Evolutionary conservation across 2,888 invertebrate genomes (phyloP).

Genomic region (Drosophila anomalata): DNA sequence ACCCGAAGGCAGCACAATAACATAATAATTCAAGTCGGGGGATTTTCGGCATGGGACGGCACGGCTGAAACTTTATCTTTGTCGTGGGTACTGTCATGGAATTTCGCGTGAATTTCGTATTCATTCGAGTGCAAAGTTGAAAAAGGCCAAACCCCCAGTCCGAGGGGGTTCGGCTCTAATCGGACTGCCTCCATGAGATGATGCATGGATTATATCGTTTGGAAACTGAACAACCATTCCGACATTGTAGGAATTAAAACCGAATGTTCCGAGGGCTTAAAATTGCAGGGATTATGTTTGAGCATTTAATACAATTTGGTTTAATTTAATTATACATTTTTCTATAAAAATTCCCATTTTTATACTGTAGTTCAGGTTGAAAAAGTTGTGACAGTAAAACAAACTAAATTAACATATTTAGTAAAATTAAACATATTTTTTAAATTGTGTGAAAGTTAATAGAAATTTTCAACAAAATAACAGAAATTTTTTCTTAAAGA

Average conservation of each 20-base stretch:
- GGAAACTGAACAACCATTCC: constrained; percentile 41
- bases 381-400: neutral
- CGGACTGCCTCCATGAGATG: constrained; percentile 42
- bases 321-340: constrained; percentile 4
- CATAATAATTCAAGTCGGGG: constrained; percentile 59
- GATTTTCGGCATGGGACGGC: constrained; percentile 12
- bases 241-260: constrained; percentile 37
- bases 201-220: constrained; percentile 52
- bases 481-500: neutral
- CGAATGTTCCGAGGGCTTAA: constrained; percentile 35
- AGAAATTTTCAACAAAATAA: neutral
- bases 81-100: constrained; percentile 51
- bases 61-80: constrained; percentile 21
- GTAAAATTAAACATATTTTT: too few relatives aligned
- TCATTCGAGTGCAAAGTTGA: constrained; percentile 60
- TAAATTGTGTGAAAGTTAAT: too few relatives aligned
- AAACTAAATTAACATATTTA: neutral
- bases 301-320: constrained; percentile 21
- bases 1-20: constrained; percentile 18
- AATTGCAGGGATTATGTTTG: constrained; percentile 27
- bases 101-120: constrained; percentile 56
- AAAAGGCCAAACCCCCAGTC: constrained; percentile 45
- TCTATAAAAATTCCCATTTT: neutral
- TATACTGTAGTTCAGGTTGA: too few relatives aligned
- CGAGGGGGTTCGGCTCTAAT: constrained; percentile 31